A percentile compares a stretch with the other conserved stretches of the same genome.
phyloP scores from a whole-genome alignment of 1,140 invertebrate genomes.

The Trichonephila clavipes region DNA sequence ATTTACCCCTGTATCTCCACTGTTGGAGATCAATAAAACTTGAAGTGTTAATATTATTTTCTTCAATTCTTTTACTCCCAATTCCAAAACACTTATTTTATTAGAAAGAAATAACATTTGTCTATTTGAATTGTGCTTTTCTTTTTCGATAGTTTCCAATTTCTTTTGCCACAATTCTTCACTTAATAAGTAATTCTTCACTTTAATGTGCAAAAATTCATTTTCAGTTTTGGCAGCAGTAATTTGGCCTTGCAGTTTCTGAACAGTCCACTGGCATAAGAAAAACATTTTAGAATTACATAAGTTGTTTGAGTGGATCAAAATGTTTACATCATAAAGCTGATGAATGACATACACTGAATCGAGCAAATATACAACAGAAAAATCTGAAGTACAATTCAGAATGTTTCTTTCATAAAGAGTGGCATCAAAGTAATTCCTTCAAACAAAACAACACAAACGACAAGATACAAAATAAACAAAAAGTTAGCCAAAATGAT shows the following conservation, averaged over 20 bases:
- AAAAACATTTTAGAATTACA: neutral
- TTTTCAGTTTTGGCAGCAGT: neutral
- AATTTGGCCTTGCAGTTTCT: constrained; percentile 4
- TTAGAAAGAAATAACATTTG: neutral
- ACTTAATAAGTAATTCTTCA: neutral
- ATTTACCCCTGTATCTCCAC: neutral
- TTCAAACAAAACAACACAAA: neutral
- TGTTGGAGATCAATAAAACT: constrained; percentile 10
- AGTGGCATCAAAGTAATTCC: neutral
- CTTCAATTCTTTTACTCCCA: constrained; percentile 34
- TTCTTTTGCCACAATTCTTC: constrained; percentile 7
- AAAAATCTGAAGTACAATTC: neutral
- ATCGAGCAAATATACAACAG: neutral
- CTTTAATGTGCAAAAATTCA: neutral
- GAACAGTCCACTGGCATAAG: constrained; percentile 18
- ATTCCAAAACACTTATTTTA: constrained; percentile 16
- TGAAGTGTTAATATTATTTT: neutral
- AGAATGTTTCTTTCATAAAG: neutral
- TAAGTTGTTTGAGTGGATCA: neutral
- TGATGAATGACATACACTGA: no score
- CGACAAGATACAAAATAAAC: no score
- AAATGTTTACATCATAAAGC: neutral
- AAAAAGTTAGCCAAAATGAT: no score
- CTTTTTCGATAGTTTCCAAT: constrained; percentile 5
- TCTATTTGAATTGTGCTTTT: neutral